phyloP scores from a whole-genome alignment of 2,113 vertebrate species.

The Phasianus colchicus region DNA sequence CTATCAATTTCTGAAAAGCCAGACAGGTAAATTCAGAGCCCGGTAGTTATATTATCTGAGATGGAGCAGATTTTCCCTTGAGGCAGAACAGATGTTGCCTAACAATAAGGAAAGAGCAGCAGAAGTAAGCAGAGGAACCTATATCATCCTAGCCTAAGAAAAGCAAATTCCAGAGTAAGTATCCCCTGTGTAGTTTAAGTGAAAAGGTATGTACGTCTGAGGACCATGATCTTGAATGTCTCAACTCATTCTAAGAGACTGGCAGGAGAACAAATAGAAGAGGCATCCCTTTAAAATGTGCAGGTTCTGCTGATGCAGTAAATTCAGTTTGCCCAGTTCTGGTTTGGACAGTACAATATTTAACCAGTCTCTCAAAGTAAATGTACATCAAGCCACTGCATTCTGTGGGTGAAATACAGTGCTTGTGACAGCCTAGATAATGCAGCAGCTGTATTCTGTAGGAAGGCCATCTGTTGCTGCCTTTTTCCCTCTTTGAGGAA shows the following conservation, averaged over 20 bases:
- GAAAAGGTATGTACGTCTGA: not conserved
- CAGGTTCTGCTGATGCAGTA: not conserved
- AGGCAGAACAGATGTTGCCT: not conserved
- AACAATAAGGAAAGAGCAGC: not conserved
- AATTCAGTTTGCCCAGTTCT: slow-evolving; percentile 1
- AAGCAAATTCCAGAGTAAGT: not conserved
- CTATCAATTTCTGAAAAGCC: not conserved
- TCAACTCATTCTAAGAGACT: not conserved
- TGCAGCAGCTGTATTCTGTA: not conserved
- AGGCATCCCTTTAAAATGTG: not conserved
- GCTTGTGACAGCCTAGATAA: not conserved
- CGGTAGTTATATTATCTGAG: not conserved
- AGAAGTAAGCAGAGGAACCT: not conserved
- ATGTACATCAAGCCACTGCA: accelerated
- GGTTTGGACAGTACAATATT: not conserved
- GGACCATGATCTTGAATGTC: not conserved
- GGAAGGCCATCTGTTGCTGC: not conserved
- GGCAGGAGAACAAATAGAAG: not conserved
- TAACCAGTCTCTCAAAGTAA: not conserved
- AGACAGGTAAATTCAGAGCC: not conserved
- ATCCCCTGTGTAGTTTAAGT: not conserved
- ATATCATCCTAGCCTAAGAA: not conserved
- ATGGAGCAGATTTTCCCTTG: not conserved
- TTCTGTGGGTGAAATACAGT: not conserved
- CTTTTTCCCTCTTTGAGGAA: not conserved